A percentile compares a stretch with the other conserved stretches of the same genome.
Evolutionary conservation across 2,888 invertebrate genomes (phyloP).

Genomic region (Yponomeuta sedellus): DNA sequence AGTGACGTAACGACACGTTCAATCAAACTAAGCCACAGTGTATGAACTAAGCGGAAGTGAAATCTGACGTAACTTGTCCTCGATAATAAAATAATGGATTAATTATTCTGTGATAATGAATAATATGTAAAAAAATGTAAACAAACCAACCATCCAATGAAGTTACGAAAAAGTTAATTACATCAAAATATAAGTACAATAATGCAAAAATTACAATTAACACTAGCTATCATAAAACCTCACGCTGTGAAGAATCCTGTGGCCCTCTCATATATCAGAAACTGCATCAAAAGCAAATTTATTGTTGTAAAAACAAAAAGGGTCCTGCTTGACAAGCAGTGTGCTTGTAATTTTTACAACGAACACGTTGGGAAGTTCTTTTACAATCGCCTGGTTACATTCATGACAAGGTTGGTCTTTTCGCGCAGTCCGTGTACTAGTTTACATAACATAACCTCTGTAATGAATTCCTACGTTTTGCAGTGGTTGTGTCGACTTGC

Average conservation of each 20-base stretch:
- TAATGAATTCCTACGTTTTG: constrained; percentile 12
- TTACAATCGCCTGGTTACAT: constrained; percentile 86
- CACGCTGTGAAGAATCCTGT: constrained; percentile 87
- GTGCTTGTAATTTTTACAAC: constrained; percentile 85
- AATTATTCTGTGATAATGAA: too few relatives aligned
- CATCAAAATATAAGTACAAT: background rate
- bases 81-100: too few relatives aligned
- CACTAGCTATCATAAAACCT: constrained; percentile 92
- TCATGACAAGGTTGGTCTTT: constrained; percentile 83
- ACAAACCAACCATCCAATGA: background rate
- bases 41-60: too few relatives aligned
- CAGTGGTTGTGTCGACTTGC: constrained; percentile 90
- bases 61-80: too few relatives aligned
- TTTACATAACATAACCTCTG: background rate
- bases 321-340: constrained; percentile 74
- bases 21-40: too few relatives aligned
- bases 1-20: too few relatives aligned
- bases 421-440: background rate
- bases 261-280: constrained; percentile 80
- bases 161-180: constrained; percentile 8
- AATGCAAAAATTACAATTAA: constrained; percentile 79
- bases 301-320: constrained; percentile 83
- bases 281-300: constrained; percentile 82
- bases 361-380: constrained; percentile 91
- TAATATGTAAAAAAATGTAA: background rate